These are phyloP conservation scores for Ceratina calcarata DNA, from an alignment of 1,140 invertebrate genomes.

Conservation along the genomic window DNA sequence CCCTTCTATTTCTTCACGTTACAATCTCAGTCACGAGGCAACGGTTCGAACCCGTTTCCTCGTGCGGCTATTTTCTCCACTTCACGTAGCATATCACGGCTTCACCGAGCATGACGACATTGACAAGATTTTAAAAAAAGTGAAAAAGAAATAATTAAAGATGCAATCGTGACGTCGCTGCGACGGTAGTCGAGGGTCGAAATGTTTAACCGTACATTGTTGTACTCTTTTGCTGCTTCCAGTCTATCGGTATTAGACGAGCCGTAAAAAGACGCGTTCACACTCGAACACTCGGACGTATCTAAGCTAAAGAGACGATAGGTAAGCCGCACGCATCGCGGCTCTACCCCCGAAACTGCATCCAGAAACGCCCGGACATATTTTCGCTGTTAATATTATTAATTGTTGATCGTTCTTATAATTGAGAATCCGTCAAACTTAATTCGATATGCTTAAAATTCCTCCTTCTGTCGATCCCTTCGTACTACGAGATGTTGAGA, in stretches of 20 bases:
- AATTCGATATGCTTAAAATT: conserved; percentile 2
- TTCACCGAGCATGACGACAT: conserved; percentile 38
- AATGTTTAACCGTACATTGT: conserved; percentile 50
- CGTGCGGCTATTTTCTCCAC: conserved; percentile 5
- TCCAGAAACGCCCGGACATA: conserved; percentile 46
- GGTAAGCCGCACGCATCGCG: conserved; percentile 65
- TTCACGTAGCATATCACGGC: conserved; percentile 54
- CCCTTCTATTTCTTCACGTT: conserved; percentile 36
- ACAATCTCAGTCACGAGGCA: conserved; percentile 36
- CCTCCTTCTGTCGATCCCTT: neutral
- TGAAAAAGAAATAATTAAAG: neutral
- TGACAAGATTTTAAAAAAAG: neutral
- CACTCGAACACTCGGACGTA: conserved; percentile 64
- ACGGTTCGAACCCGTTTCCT: conserved; percentile 18
- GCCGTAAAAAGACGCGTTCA: conserved; percentile 70
- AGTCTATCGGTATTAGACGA: conserved; percentile 76
- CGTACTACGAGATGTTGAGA: too few relatives aligned
- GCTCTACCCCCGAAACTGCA: conserved; percentile 53
- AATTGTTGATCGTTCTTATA: conserved; percentile 50
- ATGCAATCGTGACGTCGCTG: conserved; percentile 18
- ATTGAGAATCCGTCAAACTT: neutral
- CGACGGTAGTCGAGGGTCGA: conserved; percentile 31
- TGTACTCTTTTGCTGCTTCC: conserved; percentile 72
- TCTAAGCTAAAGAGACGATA: conserved; percentile 60
- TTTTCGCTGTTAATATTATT: conserved; percentile 51